Evolutionary conservation across 2,797 vertebrate genomes (phyloP), one percentile per base, ranked within the genome.

Genomic region (Hapalemur alaotrensis): DNA sequence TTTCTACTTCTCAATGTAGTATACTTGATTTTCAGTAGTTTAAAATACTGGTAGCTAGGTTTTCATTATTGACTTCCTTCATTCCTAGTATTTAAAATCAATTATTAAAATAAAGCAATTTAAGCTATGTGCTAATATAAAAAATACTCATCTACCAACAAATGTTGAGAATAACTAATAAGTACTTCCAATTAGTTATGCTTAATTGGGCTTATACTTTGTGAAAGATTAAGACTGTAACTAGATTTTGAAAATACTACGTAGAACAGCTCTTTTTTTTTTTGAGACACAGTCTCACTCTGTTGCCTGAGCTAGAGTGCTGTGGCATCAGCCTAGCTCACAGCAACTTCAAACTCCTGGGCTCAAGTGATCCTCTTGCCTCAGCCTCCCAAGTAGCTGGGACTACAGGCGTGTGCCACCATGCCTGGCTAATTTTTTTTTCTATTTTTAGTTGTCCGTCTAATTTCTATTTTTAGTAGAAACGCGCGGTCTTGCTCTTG

Each of bases 31-130:
- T 82, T 79, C n/a, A 81, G 48, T 41, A 80, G n/a, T 92, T 95
- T 84, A 80, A 94, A 88, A 84, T 79, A 86, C 4, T 86, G 15
- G 35, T 32, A 92, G 46, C 6, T n/a, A 69, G n/a, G 48, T 63
- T 96, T 92, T 84, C 67, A 72, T 80, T 86, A 54, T 70, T 88
- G 69, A 89, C 67, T 95, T 67, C 52, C 46, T n/a, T 81, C 75
- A 35, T 61, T 52, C 80, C 43, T 35, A 48, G 41, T 79, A 93
- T 86, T 80, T 89, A 93, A 73, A 76, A 67, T 61, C 15, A 91
- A 70, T 57, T 20, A 89, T 88, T 67, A 82, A 73, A 93, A 91
- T 30, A 72, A 82, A 43, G 75, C 30, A 89, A 85, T 15, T 52
- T 73, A 92, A 35, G 30, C 52, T 90, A 17, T 54, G 43, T 80